Conservation (phyloP, 2,888 invertebrate genomes). For the Cantharis rustica region DNA sequence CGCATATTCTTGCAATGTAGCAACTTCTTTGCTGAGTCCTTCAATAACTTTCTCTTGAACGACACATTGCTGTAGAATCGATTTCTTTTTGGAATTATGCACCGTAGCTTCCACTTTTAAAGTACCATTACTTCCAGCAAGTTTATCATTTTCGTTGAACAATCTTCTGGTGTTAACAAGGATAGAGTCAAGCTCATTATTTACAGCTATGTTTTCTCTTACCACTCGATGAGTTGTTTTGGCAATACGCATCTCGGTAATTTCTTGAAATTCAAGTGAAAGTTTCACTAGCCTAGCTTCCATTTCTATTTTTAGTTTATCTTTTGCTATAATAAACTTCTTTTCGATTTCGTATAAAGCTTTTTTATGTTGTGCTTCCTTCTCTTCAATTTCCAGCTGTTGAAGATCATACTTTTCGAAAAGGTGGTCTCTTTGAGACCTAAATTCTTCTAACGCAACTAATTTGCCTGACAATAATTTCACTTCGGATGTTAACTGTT, state of each 20-base stretch:
- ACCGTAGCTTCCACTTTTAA: slow-evolving; percentile 62
- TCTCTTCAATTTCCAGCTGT: slow-evolving; percentile 74
- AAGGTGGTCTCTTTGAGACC: slow-evolving; percentile 81
- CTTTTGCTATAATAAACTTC: slow-evolving; percentile 78
- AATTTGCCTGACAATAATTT: slow-evolving; percentile 84
- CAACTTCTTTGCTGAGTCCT: slow-evolving; percentile 59
- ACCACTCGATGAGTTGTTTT: slow-evolving; percentile 86
- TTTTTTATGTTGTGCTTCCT: slow-evolving; percentile 76
- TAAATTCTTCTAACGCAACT: slow-evolving; percentile 87
- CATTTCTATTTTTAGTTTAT: slow-evolving; percentile 84
- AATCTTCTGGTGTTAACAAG: slow-evolving; percentile 62
- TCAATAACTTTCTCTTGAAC: slow-evolving; percentile 70
- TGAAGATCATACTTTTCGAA: slow-evolving; percentile 82
- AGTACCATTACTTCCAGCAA: slow-evolving; percentile 62
- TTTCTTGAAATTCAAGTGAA: slow-evolving; percentile 83
- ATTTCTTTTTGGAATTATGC: slow-evolving; percentile 67
- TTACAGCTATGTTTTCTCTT: slow-evolving; percentile 80
- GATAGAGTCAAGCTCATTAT: slow-evolving; percentile 74
- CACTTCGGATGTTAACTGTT: slow-evolving; percentile 84
- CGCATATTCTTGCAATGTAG: not conserved
- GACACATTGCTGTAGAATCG: slow-evolving; percentile 64
- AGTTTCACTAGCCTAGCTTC: slow-evolving; percentile 78
- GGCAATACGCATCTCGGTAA: slow-evolving; percentile 83
- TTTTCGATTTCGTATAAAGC: slow-evolving; percentile 72
- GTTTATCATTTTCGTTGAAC: slow-evolving; percentile 64